Conservation (phyloP, 2,888 invertebrate genomes). For the Willowsia nigromaculata region DNA sequence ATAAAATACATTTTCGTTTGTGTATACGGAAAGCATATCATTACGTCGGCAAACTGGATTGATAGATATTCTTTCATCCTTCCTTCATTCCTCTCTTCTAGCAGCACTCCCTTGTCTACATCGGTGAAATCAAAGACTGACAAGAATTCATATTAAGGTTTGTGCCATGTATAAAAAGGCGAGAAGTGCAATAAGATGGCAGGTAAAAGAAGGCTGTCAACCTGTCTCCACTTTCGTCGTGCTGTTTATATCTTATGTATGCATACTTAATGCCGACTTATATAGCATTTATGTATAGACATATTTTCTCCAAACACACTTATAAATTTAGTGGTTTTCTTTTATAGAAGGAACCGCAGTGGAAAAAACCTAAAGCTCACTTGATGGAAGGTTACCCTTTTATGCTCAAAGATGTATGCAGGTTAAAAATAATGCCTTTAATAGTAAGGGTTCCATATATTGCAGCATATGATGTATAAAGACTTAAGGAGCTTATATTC, state of each 20-base stretch:
- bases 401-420: background rate
- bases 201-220: slow-evolving; percentile 46
- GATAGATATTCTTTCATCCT: slow-evolving; percentile 1
- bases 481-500: background rate
- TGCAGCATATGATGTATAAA: background rate
- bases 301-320: background rate
- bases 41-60: background rate
- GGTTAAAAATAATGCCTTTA: background rate
- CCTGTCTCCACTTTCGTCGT: background rate
- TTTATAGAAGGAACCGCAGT: background rate
- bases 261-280: background rate
- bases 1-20: background rate
- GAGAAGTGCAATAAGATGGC: slow-evolving; percentile 39
- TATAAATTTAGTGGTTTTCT: background rate
- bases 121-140: slow-evolving; percentile 43
- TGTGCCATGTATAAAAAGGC: slow-evolving; percentile 13
- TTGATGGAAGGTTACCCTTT: background rate
- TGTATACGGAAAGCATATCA: background rate
- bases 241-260: background rate
- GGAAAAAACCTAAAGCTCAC: background rate
- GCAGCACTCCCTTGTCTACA: background rate
- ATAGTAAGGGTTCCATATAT: background rate
- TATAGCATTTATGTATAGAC: background rate
- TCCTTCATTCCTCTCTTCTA: slow-evolving; percentile 1
- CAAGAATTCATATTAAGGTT: slow-evolving; percentile 31